Conservation (phyloP, 2,113 vertebrate genomes). For the Percopsis transmontana region DNA sequence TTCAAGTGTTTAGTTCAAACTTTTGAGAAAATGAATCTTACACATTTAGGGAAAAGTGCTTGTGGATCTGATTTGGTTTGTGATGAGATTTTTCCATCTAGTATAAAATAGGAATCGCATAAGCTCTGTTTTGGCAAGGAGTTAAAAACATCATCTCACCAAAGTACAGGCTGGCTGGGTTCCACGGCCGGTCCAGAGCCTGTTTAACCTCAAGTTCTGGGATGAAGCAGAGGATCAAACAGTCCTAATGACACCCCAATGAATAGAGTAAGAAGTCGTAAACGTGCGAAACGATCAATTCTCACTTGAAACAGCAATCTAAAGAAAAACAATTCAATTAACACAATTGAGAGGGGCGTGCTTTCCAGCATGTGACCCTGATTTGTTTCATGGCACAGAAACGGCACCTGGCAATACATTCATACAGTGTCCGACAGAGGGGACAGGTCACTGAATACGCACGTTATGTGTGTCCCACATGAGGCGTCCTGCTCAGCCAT, state of each 20-base stretch:
- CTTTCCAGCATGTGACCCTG: neutral
- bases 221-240: constrained; percentile 44
- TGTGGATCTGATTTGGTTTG: constrained; percentile 51
- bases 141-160: constrained; percentile 62
- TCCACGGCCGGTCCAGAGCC: constrained; percentile 57
- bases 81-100: constrained; percentile 71
- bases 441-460: constrained; percentile 53
- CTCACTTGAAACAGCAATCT: constrained; percentile 16
- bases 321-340: constrained; percentile 28
- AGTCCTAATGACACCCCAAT: constrained; percentile 40
- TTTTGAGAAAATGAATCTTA: constrained; percentile 53
- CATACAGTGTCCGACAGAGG: constrained; percentile 28
- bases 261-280: constrained; percentile 25
- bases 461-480: constrained; percentile 47
- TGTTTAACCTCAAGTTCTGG: constrained; percentile 60
- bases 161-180: constrained; percentile 56
- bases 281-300: constrained; percentile 46
- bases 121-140: constrained; percentile 58
- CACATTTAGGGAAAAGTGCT: constrained; percentile 53
- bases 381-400: constrained; percentile 14
- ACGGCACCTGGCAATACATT: constrained; percentile 31
- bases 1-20: constrained; percentile 51
- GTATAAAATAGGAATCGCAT: constrained; percentile 64
- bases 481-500: constrained; percentile 31
- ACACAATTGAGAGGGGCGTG: neutral